Conservation (phyloP, 1,140 invertebrate species). For the Acromyrmex heyeri region DNA sequence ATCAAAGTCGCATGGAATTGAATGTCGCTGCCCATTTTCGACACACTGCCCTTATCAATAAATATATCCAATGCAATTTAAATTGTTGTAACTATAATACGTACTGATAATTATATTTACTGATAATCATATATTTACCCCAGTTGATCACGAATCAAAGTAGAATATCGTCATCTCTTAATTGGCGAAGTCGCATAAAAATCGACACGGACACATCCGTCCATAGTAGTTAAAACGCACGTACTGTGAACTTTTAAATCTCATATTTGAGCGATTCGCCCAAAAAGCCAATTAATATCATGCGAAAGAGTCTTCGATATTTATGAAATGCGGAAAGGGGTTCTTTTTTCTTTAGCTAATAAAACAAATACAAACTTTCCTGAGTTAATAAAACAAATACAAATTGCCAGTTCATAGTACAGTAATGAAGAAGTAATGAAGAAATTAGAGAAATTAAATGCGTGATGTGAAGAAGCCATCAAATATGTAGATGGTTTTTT, state of each 20-base stretch:
- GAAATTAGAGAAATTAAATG: slow-evolving; percentile 19
- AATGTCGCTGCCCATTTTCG: slow-evolving; percentile 68
- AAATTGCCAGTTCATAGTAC: neutral
- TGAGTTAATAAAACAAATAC: too few species aligned
- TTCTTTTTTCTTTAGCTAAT: neutral
- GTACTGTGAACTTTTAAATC: neutral
- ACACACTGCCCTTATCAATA: slow-evolving; percentile 42
- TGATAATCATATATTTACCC: neutral
- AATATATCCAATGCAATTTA: neutral
- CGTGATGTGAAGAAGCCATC: neutral
- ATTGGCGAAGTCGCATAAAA: neutral
- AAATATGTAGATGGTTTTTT: neutral
- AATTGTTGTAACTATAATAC: neutral
- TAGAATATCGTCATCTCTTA: neutral
- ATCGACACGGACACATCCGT: slow-evolving; percentile 72
- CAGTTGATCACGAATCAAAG: slow-evolving; percentile 52
- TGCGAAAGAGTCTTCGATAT: neutral
- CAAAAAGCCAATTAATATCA: neutral
- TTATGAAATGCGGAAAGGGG: neutral
- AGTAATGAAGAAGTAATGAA: neutral
- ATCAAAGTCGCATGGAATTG: slow-evolving; percentile 69
- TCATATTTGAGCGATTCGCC: neutral
- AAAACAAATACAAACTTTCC: neutral
- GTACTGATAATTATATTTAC: neutral
- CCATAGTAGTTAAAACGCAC: slow-evolving; percentile 69